Evolutionary conservation across 2,113 vertebrate species (phyloP).

Genomic region (Laticauda laticaudata): DNA sequence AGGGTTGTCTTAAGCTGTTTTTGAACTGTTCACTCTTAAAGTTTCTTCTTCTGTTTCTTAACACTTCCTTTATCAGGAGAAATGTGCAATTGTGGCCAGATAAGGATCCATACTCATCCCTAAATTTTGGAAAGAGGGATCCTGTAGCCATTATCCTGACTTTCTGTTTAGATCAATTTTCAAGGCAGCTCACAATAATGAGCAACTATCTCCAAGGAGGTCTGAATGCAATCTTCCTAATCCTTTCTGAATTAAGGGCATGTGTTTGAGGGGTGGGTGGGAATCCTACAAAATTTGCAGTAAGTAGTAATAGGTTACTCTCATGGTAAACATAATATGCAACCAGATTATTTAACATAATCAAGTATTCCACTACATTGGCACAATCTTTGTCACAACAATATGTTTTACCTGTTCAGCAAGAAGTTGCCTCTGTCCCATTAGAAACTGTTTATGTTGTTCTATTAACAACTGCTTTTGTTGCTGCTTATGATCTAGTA

Average conservation of each 20-base stretch:
- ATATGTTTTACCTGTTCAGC: constrained; percentile 83
- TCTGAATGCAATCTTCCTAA: neutral
- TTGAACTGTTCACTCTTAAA: neutral
- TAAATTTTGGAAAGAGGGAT: neutral
- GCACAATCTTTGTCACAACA: neutral
- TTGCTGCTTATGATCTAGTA: constrained; percentile 82
- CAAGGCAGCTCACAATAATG: neutral
- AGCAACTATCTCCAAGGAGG: neutral
- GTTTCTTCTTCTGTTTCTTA: neutral
- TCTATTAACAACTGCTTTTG: constrained; percentile 74
- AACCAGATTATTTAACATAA: neutral
- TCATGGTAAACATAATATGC: neutral
- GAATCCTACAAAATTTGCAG: neutral
- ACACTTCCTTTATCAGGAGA: neutral
- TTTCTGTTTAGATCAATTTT: neutral
- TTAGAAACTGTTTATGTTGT: constrained; percentile 79
- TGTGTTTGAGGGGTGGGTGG: neutral
- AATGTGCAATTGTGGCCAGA: neutral
- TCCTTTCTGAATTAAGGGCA: neutral
- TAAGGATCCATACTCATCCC: neutral
- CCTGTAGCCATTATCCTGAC: neutral
- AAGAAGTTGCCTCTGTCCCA: constrained; percentile 83
- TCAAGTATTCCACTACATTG: neutral
- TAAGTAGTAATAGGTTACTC: neutral
- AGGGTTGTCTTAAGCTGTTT: neutral